Evolutionary conservation across 1,140 invertebrate species (phyloP).

Genomic region (Pinna nobilis): DNA sequence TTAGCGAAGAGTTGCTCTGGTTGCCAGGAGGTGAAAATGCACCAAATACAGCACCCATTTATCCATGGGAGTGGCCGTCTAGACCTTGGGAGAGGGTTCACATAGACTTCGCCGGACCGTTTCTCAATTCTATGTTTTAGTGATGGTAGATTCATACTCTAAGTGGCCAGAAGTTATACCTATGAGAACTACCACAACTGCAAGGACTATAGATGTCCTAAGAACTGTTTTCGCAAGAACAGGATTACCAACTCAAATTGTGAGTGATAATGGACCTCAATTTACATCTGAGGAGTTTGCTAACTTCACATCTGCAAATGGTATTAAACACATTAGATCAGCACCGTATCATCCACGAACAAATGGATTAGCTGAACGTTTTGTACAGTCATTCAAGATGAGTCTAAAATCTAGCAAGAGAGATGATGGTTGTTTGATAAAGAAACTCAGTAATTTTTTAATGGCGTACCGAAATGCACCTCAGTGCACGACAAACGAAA

Average conservation of each 20-base stretch:
- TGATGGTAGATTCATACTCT: constrained; percentile 38
- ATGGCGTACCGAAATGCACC: constrained; percentile 24
- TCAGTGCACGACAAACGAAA: neutral
- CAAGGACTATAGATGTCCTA: constrained; percentile 35
- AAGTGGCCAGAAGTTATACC: constrained; percentile 48
- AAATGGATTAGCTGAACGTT: constrained; percentile 62
- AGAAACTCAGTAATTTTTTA: constrained; percentile 27
- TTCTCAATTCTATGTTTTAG: constrained; percentile 28
- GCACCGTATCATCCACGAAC: constrained; percentile 64
- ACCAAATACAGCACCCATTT: constrained; percentile 19
- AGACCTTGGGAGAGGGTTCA: constrained; percentile 38
- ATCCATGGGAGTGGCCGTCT: constrained; percentile 41
- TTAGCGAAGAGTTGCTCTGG: neutral
- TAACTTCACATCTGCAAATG: constrained; percentile 71
- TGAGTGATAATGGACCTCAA: constrained; percentile 74
- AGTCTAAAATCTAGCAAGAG: constrained; percentile 3
- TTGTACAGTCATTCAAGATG: constrained; percentile 45
- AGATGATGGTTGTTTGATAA: neutral
- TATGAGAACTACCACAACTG: constrained; percentile 33
- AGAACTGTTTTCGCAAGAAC: constrained; percentile 63
- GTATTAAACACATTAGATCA: constrained; percentile 62
- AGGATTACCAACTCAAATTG: constrained; percentile 71
- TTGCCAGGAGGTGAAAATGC: constrained; percentile 23
- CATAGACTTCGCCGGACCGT: constrained; percentile 40
- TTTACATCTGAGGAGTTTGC: constrained; percentile 72